phyloP scores from a whole-genome alignment of 1,140 invertebrate genomes.

The Nylanderia fulva region DNA sequence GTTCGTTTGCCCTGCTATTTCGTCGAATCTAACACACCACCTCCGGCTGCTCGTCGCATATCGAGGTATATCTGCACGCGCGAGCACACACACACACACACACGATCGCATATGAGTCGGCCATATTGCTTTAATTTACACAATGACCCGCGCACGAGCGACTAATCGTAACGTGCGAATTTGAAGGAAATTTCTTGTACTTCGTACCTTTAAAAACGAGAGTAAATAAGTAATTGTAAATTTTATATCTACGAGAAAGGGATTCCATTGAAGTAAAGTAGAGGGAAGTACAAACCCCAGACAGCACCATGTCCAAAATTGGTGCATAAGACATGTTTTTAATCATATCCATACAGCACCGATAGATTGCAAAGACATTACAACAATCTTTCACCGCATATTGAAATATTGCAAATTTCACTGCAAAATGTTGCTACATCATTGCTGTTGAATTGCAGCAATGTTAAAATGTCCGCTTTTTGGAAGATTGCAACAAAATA shows the following conservation, averaged over 20 bases:
- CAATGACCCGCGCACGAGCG: background rate
- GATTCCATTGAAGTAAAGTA: no score
- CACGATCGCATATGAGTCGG: background rate
- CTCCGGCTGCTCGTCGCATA: background rate
- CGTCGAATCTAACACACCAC: background rate
- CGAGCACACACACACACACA: background rate
- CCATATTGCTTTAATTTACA: constrained; percentile 30
- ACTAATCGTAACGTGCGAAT: background rate
- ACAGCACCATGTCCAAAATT: no score
- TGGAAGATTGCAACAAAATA: no score
- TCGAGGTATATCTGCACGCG: background rate
- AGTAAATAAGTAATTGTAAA: background rate
- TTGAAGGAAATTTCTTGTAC: background rate
- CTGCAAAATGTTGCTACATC: no score
- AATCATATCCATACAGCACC: no score
- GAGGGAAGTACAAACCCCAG: no score
- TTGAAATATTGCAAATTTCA: no score
- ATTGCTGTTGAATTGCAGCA: no score
- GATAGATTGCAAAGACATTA: no score
- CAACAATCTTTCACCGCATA: no score
- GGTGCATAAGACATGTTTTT: no score
- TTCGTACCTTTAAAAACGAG: background rate
- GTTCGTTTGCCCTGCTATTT: background rate
- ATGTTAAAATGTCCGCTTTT: no score
- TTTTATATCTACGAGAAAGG: background rate